Percentiles rank a stretch among this genome's conserved stretches.
These are phyloP conservation scores for Hypomesus transpacificus DNA, from an alignment of 2,113 vertebrate species.

Conservation along the genomic window DNA sequence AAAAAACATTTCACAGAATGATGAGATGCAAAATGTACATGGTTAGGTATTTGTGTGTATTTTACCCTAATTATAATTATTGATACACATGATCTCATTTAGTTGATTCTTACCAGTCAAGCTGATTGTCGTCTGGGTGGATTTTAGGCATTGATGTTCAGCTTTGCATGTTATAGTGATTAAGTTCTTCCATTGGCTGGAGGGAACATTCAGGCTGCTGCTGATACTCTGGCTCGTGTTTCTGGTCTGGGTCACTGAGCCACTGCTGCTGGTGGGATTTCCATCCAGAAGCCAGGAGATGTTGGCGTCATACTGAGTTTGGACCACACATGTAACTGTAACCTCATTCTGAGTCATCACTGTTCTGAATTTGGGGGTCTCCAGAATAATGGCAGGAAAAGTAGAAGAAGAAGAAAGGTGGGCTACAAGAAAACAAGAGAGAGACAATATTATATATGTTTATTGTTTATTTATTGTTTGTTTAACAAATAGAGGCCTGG, in stretches of 20 bases:
- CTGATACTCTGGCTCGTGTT: constrained; percentile 22
- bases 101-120: constrained; percentile 33
- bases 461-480: too few relatives aligned
- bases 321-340: constrained; percentile 48
- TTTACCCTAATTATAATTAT: background rate
- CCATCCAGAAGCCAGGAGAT: constrained; percentile 54
- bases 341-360: background rate
- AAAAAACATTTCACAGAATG: background rate
- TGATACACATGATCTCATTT: background rate
- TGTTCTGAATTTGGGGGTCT: constrained; percentile 46
- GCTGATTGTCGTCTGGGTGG: background rate
- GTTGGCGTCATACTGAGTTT: constrained; percentile 5
- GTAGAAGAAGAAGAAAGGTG: constrained; percentile 19
- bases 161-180: constrained; percentile 48
- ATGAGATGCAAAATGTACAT: too few relatives aligned
- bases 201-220: constrained; percentile 21
- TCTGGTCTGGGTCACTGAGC: accelerated
- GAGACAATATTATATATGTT: background rate
- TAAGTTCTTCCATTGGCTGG: constrained; percentile 21
- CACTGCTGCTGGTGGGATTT: accelerated
- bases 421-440: background rate
- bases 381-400: constrained; percentile 33
- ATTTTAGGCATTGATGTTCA: constrained; percentile 51
- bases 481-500: too few relatives aligned
- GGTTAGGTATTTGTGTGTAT: too few relatives aligned